These are phyloP conservation scores for Hemitrygon akajei DNA, from an alignment of 2,797 vertebrate species.

Conservation along the genomic window DNA sequence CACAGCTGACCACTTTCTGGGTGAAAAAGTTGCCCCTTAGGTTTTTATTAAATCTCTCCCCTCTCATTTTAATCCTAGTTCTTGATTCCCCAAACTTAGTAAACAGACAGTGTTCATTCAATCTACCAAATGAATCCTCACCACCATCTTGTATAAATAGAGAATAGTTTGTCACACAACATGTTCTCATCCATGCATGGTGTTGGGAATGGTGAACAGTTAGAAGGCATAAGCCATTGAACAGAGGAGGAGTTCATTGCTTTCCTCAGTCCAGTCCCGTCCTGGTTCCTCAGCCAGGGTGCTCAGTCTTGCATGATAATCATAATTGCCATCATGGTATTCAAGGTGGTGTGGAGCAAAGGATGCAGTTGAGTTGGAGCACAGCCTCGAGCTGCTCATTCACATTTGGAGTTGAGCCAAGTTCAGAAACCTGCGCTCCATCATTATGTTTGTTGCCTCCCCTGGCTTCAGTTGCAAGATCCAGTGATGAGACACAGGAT, in stretches of 20 bases:
- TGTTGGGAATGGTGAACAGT: background rate
- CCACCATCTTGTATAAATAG: background rate
- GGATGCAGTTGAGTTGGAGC: background rate
- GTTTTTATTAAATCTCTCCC: too few species aligned
- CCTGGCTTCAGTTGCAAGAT: background rate
- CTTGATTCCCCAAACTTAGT: too few species aligned
- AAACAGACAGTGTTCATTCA: too few species aligned
- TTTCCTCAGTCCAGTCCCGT: too few species aligned
- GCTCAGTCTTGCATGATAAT: background rate
- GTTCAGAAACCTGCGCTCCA: background rate
- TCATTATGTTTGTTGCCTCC: background rate
- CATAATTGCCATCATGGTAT: background rate
- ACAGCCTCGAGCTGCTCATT: background rate
- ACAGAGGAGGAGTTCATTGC: background rate
- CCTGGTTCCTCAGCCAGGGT: background rate
- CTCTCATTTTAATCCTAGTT: too few species aligned
- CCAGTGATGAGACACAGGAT: background rate
- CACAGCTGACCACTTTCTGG: too few species aligned
- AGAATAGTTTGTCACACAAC: background rate
- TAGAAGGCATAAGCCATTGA: background rate
- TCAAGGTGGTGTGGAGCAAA: background rate
- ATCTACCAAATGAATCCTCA: too few species aligned
- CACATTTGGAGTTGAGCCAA: too few species aligned
- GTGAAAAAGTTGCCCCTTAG: too few species aligned
- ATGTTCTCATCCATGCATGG: background rate